Evolutionary conservation across 2,888 invertebrate genomes (phyloP).

Genomic region (Adela reaumurella): DNA sequence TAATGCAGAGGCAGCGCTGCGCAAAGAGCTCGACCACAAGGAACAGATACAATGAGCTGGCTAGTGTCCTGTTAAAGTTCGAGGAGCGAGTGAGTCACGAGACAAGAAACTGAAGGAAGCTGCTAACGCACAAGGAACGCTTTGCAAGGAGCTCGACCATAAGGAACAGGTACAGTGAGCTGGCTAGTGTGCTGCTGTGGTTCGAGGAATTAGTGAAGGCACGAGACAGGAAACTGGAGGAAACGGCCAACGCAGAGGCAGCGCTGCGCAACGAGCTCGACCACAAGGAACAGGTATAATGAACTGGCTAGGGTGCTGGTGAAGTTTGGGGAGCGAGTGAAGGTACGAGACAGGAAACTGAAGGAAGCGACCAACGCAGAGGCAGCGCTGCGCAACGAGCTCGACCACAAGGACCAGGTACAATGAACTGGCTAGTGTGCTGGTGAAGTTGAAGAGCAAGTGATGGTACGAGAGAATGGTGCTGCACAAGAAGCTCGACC

Average conservation of each 20-base stretch:
- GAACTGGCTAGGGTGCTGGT: slow-evolving; percentile 43
- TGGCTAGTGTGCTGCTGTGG: too few relatives aligned
- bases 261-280: too few relatives aligned
- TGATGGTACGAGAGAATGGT: slow-evolving; percentile 41
- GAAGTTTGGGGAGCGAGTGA: slow-evolving; percentile 47
- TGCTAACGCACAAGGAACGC: slow-evolving; percentile 19
- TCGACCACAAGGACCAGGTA: too few relatives aligned
- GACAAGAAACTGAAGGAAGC: slow-evolving; percentile 44
- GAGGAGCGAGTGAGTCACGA: slow-evolving; percentile 42
- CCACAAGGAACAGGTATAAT: too few relatives aligned
- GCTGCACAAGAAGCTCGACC: slow-evolving; percentile 33
- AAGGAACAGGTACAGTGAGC: slow-evolving; percentile 24
- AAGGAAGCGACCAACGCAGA: slow-evolving; percentile 33
- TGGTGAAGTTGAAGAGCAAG: slow-evolving; percentile 46
- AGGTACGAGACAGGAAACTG: slow-evolving; percentile 36
- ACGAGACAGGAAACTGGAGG: too few relatives aligned
- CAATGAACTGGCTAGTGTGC: slow-evolving; percentile 42
- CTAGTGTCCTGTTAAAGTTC: slow-evolving; percentile 43
- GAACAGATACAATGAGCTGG: slow-evolving; percentile 38
- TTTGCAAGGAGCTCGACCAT: slow-evolving; percentile 31
- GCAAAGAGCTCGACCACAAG: slow-evolving; percentile 31
- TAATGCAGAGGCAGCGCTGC: slow-evolving; percentile 16
- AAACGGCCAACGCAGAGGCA: too few relatives aligned
- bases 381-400: slow-evolving; percentile 18
- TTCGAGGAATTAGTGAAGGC: too few relatives aligned